Evolutionary conservation across 2,113 vertebrate species (phyloP), one percentile per base, ranked within the genome.

Genomic region (Arothron firmamentum): DNA sequence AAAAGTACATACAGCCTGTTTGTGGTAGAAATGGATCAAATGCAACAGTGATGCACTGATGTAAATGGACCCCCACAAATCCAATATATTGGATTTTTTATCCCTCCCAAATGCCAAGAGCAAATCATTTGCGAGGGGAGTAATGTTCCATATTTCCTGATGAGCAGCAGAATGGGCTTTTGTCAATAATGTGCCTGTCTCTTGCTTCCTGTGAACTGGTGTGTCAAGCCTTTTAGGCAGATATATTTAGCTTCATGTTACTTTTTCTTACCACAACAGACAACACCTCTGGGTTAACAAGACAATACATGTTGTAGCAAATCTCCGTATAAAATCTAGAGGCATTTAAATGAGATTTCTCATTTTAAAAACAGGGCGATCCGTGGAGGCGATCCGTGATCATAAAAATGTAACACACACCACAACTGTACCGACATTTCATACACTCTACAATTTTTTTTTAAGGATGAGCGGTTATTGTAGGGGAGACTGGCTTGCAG

Each of bases 101-200:
- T 84, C 67, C 63, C 57, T 78, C 74, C 75, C 68, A 87, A 81
- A 86, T 81, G 80, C 73, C 77, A 82, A 69, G 59, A 83, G 76
- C 70, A 74, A 85, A 81, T 83, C 81, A 80, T 81, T 79, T 72
- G 75, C 78, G 78, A 83, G 71, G 47, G 56, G 64, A 79, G 77
- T 77, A 86, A 85, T 78, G 81, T 80, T 82, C 79, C 72, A 82
- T 81, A 75, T 86, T 86, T 87, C 75, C 72, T 72, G 79, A 88
- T 79, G 70, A 82, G 74, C 80, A 72, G 63, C 65, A 79, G 69
- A 81, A 76, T 51, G 20, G 72, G 64, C 48, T 41, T 78, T 83
- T 81, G 78, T 85, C 81, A 85, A 83, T 82, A 82, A 83, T 70
- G 74, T 75, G 65, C 70, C 67, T 80, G 65, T 79, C 72, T 74